Evolutionary conservation across 2,797 vertebrate genomes (phyloP).

Genomic region (Micrastur ruficollis): DNA sequence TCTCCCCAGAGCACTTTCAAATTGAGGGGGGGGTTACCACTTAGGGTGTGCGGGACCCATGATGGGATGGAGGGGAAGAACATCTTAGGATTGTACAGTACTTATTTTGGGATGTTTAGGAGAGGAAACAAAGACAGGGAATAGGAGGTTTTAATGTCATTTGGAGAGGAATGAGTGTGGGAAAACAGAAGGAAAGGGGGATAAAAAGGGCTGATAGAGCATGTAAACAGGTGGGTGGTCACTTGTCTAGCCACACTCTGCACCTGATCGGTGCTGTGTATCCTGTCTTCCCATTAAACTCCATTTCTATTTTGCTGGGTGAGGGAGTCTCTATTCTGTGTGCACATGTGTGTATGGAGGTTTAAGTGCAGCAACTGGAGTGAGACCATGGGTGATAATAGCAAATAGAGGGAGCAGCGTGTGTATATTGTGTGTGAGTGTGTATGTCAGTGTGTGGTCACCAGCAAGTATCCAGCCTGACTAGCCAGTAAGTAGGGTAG

Average conservation of each 20-base stretch:
- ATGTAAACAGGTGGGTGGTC: neutral
- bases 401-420: neutral
- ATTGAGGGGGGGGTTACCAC: neutral
- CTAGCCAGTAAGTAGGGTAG: neutral
- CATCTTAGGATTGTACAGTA: neutral
- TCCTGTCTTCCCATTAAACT: neutral
- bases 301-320: neutral
- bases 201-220: neutral
- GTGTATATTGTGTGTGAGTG: too few relatives aligned
- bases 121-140: neutral
- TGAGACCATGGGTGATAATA: neutral
- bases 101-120: neutral
- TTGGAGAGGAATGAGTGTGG: neutral
- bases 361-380: neutral
- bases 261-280: neutral
- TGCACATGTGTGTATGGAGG: fast-evolving
- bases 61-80: neutral
- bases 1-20: neutral
- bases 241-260: neutral
- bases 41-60: neutral
- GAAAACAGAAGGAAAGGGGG: neutral
- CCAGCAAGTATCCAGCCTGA: fast-evolving
- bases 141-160: neutral
- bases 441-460: neutral
- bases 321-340: neutral